Evolutionary conservation across 2,797 vertebrate species (phyloP).

Genomic region (Lemur catta): DNA sequence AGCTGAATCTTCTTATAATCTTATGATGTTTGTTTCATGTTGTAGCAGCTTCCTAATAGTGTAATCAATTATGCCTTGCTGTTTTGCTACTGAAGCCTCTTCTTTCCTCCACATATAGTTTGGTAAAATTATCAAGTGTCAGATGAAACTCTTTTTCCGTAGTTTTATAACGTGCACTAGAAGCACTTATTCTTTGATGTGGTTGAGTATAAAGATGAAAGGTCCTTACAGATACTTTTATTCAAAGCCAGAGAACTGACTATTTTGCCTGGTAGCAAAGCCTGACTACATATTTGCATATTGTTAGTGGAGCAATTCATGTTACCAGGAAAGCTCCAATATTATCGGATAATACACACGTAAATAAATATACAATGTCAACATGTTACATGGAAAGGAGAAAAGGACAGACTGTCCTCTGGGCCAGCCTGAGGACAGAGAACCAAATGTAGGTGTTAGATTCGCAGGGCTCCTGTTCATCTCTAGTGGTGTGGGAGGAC

Average conservation of each 20-base stretch:
- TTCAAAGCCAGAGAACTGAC: conserved; percentile 33
- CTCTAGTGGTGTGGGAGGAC: neutral
- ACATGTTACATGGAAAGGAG: neutral
- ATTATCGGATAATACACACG: neutral
- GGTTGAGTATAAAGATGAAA: conserved; percentile 50
- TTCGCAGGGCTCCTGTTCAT: neutral
- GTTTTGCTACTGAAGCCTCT: conserved; percentile 6
- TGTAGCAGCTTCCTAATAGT: conserved; percentile 54
- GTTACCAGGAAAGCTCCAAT: neutral
- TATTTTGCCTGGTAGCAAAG: neutral
- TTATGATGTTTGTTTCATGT: conserved; percentile 39
- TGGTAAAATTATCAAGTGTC: conserved; percentile 46
- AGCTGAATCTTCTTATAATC: conserved; percentile 47
- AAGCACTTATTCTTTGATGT: conserved; percentile 56
- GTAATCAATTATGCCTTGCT: conserved; percentile 58
- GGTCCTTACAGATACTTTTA: conserved; percentile 22
- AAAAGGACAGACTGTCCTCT: neutral
- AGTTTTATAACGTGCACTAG: neutral
- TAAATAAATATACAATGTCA: neutral
- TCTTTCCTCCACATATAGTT: conserved; percentile 33
- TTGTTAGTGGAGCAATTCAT: neutral
- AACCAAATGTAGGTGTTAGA: neutral
- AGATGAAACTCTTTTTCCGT: conserved; percentile 19
- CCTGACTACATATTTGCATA: neutral
- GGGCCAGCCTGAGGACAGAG: neutral